phyloP scores from a whole-genome alignment of 2,888 invertebrate genomes.

The Melanotus villosus region DNA sequence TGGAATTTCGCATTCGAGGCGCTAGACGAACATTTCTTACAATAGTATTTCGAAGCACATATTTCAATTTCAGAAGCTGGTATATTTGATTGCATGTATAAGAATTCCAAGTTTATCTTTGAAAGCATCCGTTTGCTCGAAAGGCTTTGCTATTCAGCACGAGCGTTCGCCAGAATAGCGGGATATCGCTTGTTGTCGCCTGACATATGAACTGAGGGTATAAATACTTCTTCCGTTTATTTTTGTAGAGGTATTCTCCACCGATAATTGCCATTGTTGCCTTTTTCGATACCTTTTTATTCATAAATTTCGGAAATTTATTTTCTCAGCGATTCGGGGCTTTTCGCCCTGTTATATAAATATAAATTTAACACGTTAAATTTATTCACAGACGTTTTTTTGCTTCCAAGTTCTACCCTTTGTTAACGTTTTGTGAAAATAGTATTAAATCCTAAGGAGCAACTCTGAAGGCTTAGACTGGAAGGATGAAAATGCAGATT shows the following conservation, averaged over 20 bases:
- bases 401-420: too few relatives aligned
- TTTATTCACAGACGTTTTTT: too few relatives aligned
- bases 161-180: slow-evolving; percentile 43
- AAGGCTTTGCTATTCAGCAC: slow-evolving; percentile 57
- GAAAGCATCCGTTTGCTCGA: slow-evolving; percentile 59
- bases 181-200: slow-evolving; percentile 50
- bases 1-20: slow-evolving; percentile 36
- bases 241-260: not conserved
- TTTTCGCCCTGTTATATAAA: too few relatives aligned
- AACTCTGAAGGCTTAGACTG: too few relatives aligned
- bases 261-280: slow-evolving; percentile 3
- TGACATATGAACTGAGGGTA: slow-evolving; percentile 49
- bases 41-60: slow-evolving; percentile 55
- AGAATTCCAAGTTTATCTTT: slow-evolving; percentile 61
- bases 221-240: slow-evolving; percentile 40
- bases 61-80: slow-evolving; percentile 62
- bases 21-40: slow-evolving; percentile 42
- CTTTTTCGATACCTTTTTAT: too few relatives aligned
- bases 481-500: too few relatives aligned
- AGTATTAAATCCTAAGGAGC: too few relatives aligned
- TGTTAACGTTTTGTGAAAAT: too few relatives aligned
- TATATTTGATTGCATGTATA: slow-evolving; percentile 61
- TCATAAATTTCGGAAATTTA: too few relatives aligned
- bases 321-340: too few relatives aligned
- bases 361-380: too few relatives aligned